Evolutionary conservation across 2,113 vertebrate genomes (phyloP).

Genomic region (Clarias gariepinus): DNA sequence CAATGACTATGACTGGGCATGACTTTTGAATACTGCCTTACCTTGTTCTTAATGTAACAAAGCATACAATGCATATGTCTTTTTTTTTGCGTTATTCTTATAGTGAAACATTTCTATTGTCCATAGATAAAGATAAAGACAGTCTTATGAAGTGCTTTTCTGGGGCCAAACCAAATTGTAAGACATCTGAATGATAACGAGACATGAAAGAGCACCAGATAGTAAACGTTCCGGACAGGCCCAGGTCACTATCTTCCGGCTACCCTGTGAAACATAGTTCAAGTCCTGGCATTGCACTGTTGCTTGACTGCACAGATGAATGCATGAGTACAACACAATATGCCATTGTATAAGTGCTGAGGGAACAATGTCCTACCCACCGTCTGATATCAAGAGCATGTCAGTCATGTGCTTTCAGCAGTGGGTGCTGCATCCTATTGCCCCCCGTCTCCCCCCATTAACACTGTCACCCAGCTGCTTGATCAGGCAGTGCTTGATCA

Average conservation of each 20-base stretch:
- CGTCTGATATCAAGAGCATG: conserved; percentile 31
- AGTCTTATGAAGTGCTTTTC: neutral
- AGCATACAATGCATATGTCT: too few species aligned
- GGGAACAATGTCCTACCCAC: conserved; percentile 46
- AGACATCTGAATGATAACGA: neutral
- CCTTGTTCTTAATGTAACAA: too few species aligned
- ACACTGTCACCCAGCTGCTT: conserved; percentile 40
- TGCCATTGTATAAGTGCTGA: conserved; percentile 56
- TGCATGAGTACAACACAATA: conserved; percentile 48
- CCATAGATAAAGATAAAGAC: neutral
- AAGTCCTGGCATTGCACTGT: conserved; percentile 45
- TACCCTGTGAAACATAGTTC: conserved; percentile 42
- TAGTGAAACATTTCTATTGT: too few species aligned
- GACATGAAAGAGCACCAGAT: neutral
- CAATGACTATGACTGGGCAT: too few species aligned
- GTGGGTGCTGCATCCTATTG: conserved; percentile 22
- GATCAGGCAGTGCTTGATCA: conserved; percentile 34
- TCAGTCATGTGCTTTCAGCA: conserved; percentile 49
- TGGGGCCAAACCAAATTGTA: neutral
- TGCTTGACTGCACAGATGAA: conserved; percentile 34
- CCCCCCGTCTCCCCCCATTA: conserved; percentile 10
- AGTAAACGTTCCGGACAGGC: conserved; percentile 3
- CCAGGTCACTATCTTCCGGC: neutral
- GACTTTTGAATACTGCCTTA: too few species aligned
- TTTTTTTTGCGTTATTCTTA: too few species aligned